Evolutionary conservation across 2,888 invertebrate genomes (phyloP), one percentile per base, ranked within the genome.

Genomic region (Ichneumoninae sp.): DNA sequence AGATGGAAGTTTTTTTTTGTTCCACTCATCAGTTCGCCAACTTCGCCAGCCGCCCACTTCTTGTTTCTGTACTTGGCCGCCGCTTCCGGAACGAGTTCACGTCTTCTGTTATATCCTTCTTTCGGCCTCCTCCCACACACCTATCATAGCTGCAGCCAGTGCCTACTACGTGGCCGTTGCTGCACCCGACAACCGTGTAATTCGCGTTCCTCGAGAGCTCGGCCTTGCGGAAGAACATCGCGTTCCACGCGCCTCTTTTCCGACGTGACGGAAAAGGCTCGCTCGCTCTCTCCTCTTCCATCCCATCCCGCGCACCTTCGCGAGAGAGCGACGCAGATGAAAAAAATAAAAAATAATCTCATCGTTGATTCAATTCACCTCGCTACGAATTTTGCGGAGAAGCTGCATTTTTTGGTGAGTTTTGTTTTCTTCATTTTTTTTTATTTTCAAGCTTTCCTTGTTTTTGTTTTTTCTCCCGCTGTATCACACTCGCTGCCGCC

Each of bases 161-260:
- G 82, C 54, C 71, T 75, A 70, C 65, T 83, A 65, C 70, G 52
- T 70, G 69, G 79, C 74, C 52, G 68, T 44, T 80, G 85, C 91
- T 93, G 93, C 88, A 85, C 60, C 88, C 92, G 93, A 93, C 93
- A 93, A 91, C 87, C 93, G 92, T 93, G 91, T 92, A 92, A 93
- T 93, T 93, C 92, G 91, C 86, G 89, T 87, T 89, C 89, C 90
- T 84, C 88, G 89, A 87, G 83, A 88, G 89, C 86, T 87, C 90
- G 90, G 89, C 91, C 89, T 88, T 87, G 89, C 86, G 92, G 89
- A 92, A 92, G 89, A 91, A 91, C 89, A 78, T 84, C 71, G 86
- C 87, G 86, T 84, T 85, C 85, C 89, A 89, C 88, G 85, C 82
- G 83, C 36, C 83, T 86, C 36, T 81, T 86, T 81, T 81, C 71